These are phyloP conservation scores for Dasyurus viverrinus DNA, from an alignment of 2,113 vertebrate species.

Conservation along the genomic window DNA sequence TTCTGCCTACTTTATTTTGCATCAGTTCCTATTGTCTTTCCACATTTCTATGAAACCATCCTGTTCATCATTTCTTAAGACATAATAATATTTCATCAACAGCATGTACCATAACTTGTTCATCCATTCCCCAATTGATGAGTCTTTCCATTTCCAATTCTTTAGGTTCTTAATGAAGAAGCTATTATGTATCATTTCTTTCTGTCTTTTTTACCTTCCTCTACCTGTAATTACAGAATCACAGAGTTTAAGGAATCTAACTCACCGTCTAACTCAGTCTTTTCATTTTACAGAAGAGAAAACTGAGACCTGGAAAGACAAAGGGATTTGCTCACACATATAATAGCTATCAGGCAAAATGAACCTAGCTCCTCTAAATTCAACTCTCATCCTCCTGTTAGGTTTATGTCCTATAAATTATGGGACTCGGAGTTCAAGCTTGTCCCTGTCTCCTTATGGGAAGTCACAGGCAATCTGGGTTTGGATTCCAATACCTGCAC, in stretches of 20 bases:
- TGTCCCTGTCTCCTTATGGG: background rate
- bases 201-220: background rate
- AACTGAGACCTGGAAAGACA: background rate
- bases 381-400: background rate
- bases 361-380: background rate
- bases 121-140: background rate
- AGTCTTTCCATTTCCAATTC: background rate
- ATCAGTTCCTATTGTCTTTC: background rate
- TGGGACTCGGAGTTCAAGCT: background rate
- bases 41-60: background rate
- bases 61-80: background rate
- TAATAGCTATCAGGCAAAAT: background rate
- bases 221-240: background rate
- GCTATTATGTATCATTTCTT: background rate
- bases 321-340: background rate
- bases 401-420: background rate
- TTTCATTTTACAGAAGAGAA: background rate
- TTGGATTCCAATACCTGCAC: background rate
- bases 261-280: background rate
- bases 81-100: background rate
- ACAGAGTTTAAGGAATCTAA: background rate
- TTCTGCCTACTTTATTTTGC: background rate
- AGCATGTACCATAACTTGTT: background rate
- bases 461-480: background rate
- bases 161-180: background rate